Conservation (phyloP, 2,888 invertebrate genomes). For the Chymomyza caudatula region DNA sequence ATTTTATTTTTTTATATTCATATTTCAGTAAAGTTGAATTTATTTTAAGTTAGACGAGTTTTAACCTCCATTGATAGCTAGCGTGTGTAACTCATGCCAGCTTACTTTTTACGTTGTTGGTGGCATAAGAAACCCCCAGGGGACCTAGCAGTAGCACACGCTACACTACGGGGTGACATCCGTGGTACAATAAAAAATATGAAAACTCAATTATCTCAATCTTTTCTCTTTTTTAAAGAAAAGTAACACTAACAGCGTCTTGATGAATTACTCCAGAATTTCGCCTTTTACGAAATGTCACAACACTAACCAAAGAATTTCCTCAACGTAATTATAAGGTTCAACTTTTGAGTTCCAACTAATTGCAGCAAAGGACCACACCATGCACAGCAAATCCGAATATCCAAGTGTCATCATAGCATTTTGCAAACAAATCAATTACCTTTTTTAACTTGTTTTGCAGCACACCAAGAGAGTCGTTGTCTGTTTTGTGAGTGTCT, state of each 20-base stretch:
- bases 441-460: conserved; percentile 37
- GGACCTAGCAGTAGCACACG: conserved; percentile 59
- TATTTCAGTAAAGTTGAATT: too few species aligned
- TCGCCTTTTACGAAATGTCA: conserved; percentile 61
- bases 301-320: conserved; percentile 44
- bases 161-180: conserved; percentile 60
- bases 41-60: background rate
- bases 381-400: conserved; percentile 38
- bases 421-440: conserved; percentile 73
- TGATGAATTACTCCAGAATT: conserved; percentile 57
- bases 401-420: conserved; percentile 57
- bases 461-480: conserved; percentile 19
- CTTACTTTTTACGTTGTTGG: background rate
- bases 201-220: conserved; percentile 24
- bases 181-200: conserved; percentile 27
- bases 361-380: conserved; percentile 56
- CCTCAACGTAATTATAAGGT: conserved; percentile 35
- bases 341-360: conserved; percentile 45
- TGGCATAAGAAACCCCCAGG: conserved; percentile 8
- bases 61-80: background rate
- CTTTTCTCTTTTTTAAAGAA: background rate
- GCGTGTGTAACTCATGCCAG: background rate
- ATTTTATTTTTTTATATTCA: too few species aligned
- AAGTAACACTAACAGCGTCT: conserved; percentile 34
- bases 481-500: conserved; percentile 29